Conservation (phyloP, 2,113 vertebrate genomes). For the Prolemur simus region DNA sequence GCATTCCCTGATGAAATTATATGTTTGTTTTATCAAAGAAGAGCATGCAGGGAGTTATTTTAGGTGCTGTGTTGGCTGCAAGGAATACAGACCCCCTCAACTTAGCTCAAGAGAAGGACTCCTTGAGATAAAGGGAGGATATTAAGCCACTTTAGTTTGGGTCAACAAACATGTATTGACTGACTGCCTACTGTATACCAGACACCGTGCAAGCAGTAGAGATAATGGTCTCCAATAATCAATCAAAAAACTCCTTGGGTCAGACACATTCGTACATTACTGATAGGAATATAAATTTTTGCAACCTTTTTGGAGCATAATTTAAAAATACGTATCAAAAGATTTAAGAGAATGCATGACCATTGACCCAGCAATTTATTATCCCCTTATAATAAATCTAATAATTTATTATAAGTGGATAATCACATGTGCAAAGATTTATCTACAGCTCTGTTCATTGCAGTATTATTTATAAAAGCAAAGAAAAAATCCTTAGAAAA, state of each 20-base stretch:
- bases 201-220: not conserved
- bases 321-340: slow-evolving; percentile 22
- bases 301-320: not conserved
- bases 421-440: not conserved
- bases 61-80: not conserved
- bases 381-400: slow-evolving; percentile 25
- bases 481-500: not conserved
- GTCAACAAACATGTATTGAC: not conserved
- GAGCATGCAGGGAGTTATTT: not conserved
- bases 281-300: not conserved
- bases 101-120: not conserved
- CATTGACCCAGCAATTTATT: not conserved
- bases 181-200: not conserved
- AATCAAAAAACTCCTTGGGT: not conserved
- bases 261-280: not conserved
- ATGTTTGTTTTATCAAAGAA: not conserved
- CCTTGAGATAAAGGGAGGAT: not conserved
- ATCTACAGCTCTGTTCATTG: not conserved
- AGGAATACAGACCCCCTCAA: not conserved
- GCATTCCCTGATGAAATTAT: not conserved
- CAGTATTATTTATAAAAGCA: not conserved
- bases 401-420: slow-evolving; percentile 10
- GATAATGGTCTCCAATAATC: not conserved
- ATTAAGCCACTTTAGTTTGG: not conserved
- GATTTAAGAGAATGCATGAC: not conserved